A percentile compares a stretch with the other conserved stretches of the same genome.
These are phyloP conservation scores for Mimas tiliae DNA, from an alignment of 2,888 invertebrate species.

Conservation along the genomic window DNA sequence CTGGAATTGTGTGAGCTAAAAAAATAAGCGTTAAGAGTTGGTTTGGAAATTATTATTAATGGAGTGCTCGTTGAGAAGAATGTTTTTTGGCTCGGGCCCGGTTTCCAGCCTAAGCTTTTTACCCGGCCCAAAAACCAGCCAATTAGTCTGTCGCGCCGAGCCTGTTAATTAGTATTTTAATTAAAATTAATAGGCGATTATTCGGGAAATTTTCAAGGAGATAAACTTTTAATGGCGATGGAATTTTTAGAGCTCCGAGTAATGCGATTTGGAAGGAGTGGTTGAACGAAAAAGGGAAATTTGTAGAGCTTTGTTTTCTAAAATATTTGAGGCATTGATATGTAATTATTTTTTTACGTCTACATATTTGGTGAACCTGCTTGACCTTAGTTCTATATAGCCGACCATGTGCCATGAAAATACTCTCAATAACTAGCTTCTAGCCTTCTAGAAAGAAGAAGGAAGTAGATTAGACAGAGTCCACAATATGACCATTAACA, in stretches of 20 bases:
- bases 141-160: slow-evolving; percentile 67
- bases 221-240: slow-evolving; percentile 52
- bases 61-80: slow-evolving; percentile 65
- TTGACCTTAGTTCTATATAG: no score
- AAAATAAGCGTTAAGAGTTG: slow-evolving; percentile 57
- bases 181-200: slow-evolving; percentile 80
- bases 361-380: background rate
- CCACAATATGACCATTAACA: no score
- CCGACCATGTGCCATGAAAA: no score
- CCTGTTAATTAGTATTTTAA: slow-evolving; percentile 77
- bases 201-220: slow-evolving; percentile 60
- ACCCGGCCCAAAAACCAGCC: slow-evolving; percentile 58
- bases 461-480: no score
- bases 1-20: slow-evolving; percentile 53
- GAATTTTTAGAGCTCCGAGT: slow-evolving; percentile 3
- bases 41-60: slow-evolving; percentile 66
- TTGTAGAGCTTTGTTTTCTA: background rate
- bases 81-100: slow-evolving; percentile 55
- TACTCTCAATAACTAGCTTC: no score
- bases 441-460: no score
- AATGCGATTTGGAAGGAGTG: slow-evolving; percentile 6
- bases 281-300: background rate
- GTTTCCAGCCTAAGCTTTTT: slow-evolving; percentile 63
- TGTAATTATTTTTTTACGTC: no score
- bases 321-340: background rate